Percentiles rank a stretch among this genome's conserved stretches.
These are phyloP conservation scores for Philhelius pedissequus DNA, from an alignment of 2,888 invertebrate species.

Conservation along the genomic window DNA sequence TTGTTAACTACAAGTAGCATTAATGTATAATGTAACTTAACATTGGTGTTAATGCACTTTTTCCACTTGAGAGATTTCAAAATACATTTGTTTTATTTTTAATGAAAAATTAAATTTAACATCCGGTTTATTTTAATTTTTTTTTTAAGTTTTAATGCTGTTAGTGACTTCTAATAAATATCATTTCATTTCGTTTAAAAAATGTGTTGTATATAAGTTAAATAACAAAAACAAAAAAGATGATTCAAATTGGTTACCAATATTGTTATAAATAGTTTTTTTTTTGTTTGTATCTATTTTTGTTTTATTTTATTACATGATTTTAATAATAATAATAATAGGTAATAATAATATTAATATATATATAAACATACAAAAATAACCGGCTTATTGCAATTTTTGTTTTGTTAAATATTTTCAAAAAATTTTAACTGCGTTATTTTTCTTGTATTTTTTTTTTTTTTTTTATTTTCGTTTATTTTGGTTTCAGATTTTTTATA, in stretches of 20 bases:
- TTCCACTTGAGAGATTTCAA: conserved; percentile 60
- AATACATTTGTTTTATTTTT: neutral
- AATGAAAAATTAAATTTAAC: conserved; percentile 46
- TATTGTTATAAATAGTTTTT: conserved; percentile 45
- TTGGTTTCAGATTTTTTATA: neutral
- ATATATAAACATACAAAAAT: conserved; percentile 64
- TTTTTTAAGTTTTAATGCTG: conserved; percentile 25
- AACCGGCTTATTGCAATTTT: conserved; percentile 51
- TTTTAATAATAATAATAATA: conserved; percentile 4
- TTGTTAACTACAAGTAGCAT: conserved; percentile 67
- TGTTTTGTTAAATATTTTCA: conserved; percentile 9
- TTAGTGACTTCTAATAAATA: conserved; percentile 24
- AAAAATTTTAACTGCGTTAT: neutral
- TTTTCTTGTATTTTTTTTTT: neutral
- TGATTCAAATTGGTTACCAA: conserved; percentile 42
- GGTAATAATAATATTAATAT: conserved; percentile 43
- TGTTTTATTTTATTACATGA: conserved; percentile 14
- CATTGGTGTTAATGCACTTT: conserved; percentile 65
- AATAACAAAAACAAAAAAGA: conserved; percentile 49
- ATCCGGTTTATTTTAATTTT: conserved; percentile 32
- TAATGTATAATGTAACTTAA: conserved; percentile 62
- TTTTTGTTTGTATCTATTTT: conserved; percentile 26
- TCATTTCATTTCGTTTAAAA: neutral
- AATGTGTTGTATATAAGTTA: conserved; percentile 50
- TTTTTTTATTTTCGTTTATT: neutral